phyloP scores from a whole-genome alignment of 2,113 vertebrate species.

The Nanorana parkeri region DNA sequence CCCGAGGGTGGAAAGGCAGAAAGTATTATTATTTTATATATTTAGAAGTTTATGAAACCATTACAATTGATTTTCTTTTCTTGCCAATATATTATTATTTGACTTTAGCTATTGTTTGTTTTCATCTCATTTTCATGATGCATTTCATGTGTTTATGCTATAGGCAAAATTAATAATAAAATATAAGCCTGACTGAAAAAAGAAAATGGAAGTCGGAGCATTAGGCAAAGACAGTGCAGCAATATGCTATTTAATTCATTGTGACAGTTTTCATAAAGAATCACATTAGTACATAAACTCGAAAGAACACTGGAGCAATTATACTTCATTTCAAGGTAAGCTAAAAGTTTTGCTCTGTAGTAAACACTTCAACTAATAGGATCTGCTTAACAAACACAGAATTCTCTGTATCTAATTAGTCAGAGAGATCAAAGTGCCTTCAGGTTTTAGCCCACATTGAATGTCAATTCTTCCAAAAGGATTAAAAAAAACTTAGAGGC shows the following conservation, averaged over 20 bases:
- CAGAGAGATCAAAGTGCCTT: conserved; percentile 35
- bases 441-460: background rate
- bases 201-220: background rate
- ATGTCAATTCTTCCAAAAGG: background rate
- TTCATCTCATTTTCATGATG: background rate
- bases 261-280: conserved; percentile 37
- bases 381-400: conserved; percentile 11
- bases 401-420: conserved; percentile 23
- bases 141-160: background rate
- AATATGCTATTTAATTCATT: conserved; percentile 8
- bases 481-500: background rate
- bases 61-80: background rate
- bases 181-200: background rate
- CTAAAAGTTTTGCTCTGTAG: background rate
- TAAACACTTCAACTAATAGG: conserved; percentile 45
- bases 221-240: background rate
- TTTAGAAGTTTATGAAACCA: background rate
- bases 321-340: background rate
- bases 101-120: background rate
- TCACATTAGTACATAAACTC: conserved; percentile 2
- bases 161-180: conserved; percentile 17
- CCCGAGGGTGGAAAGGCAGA: too few relatives aligned
- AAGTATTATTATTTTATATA: too few relatives aligned
- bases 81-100: background rate
- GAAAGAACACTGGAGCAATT: conserved; percentile 15